phyloP scores from a whole-genome alignment of 2,113 vertebrate genomes.

The Python bivittatus region DNA sequence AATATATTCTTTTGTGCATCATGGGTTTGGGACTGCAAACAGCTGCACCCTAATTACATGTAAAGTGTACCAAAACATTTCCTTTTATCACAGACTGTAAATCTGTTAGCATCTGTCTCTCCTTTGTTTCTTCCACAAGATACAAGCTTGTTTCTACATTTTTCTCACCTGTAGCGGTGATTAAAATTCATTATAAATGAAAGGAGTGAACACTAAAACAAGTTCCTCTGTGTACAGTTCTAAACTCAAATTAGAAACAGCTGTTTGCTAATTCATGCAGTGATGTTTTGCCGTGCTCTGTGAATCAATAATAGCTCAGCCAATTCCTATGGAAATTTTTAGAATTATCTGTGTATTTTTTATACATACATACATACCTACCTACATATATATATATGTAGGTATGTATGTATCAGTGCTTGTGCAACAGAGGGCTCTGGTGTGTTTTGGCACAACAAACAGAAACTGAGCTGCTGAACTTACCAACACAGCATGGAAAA shows the following conservation, averaged over 20 bases:
- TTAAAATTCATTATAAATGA: conserved; percentile 89
- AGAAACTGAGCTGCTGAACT: not conserved
- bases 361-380: not conserved
- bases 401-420: not conserved
- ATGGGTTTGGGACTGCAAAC: conserved; percentile 80
- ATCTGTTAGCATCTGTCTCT: conserved; percentile 85
- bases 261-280: conserved; percentile 90
- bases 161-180: conserved; percentile 88
- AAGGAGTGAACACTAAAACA: conserved; percentile 86
- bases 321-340: conserved; percentile 73
- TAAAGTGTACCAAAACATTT: conserved; percentile 86
- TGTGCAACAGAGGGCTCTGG: not conserved
- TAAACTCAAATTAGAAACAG: conserved; percentile 92
- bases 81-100: conserved; percentile 86
- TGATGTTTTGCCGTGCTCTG: conserved; percentile 83
- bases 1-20: conserved; percentile 75
- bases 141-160: conserved; percentile 90
- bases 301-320: conserved; percentile 83
- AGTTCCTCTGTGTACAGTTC: conserved; percentile 87
- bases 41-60: conserved; percentile 90
- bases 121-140: conserved; percentile 84
- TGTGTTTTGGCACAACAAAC: not conserved
- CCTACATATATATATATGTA: not conserved
- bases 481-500: not conserved
- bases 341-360: conserved; percentile 64